Conservation (phyloP, 2,888 invertebrate genomes). For the Pycnomerus fuliginosus region DNA sequence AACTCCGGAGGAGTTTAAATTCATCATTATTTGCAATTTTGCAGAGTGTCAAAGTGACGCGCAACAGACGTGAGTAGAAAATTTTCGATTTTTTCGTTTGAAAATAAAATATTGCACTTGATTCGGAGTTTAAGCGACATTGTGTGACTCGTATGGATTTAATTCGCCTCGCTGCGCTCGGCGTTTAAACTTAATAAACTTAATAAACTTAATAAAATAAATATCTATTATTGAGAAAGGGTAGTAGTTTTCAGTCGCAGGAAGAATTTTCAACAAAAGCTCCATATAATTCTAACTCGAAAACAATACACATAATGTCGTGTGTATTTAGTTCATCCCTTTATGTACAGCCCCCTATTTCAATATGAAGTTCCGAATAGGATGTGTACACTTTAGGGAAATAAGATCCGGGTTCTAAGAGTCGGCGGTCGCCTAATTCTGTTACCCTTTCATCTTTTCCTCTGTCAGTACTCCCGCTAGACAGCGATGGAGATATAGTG, state of each 20-base stretch:
- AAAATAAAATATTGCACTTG: too few species aligned
- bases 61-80: too few species aligned
- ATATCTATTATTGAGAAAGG: slow-evolving; percentile 16
- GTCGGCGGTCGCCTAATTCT: slow-evolving; percentile 27
- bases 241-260: slow-evolving; percentile 42
- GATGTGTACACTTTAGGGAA: slow-evolving; percentile 33
- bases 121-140: too few species aligned
- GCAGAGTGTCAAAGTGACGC: too few species aligned
- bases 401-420: slow-evolving; percentile 29
- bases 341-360: slow-evolving; percentile 24
- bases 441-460: slow-evolving; percentile 34
- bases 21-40: too few species aligned
- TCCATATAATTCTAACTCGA: slow-evolving; percentile 16
- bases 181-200: too few species aligned
- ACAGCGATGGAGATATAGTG: slow-evolving; percentile 25
- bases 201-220: too few species aligned
- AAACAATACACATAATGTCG: slow-evolving; percentile 22
- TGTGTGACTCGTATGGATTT: too few species aligned
- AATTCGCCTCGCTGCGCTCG: too few species aligned
- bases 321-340: slow-evolving; percentile 22
- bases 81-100: too few species aligned
- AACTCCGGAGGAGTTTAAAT: too few species aligned
- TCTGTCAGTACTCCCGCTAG: slow-evolving; percentile 14
- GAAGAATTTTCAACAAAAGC: slow-evolving; percentile 5
- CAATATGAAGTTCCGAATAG: slow-evolving; percentile 26